Conservation (phyloP, 2,113 vertebrate species). For the Prunella himalayana region DNA sequence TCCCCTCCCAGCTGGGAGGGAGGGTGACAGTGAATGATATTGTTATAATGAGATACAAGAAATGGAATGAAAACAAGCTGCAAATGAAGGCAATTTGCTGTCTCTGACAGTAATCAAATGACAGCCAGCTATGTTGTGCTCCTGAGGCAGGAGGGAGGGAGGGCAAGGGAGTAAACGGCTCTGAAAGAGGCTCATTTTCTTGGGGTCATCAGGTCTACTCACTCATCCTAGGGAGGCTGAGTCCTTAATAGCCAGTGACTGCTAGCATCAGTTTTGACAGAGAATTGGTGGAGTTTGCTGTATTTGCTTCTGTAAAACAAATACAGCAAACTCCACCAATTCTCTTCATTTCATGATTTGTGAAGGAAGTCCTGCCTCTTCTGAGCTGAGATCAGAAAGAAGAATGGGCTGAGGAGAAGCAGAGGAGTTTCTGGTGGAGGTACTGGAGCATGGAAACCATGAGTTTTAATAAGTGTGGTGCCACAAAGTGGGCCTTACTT, state of each 20-base stretch:
- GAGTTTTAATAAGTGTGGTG: background rate
- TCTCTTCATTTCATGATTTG: background rate
- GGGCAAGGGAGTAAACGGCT: background rate
- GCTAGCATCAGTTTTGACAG: background rate
- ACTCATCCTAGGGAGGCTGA: background rate
- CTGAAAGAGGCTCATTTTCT: background rate
- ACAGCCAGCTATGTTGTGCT: background rate
- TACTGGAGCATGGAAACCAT: rapidly evolving
- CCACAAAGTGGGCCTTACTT: background rate
- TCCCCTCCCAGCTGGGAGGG: background rate
- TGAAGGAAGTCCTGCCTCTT: background rate
- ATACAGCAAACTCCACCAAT: no score
- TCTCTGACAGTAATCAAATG: conserved; percentile 6
- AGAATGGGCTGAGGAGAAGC: background rate
- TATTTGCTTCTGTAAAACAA: background rate
- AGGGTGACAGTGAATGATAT: background rate
- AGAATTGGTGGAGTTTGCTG: background rate
- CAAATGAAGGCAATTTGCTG: conserved; percentile 59
- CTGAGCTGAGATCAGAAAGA: background rate
- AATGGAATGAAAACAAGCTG: conserved; percentile 28
- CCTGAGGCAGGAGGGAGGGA: background rate
- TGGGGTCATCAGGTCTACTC: background rate
- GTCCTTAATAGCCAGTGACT: background rate
- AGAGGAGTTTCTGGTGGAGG: background rate
- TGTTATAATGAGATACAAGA: conserved; percentile 53